Conservation (phyloP, 2,888 invertebrate species). For the Euproctis similis region DNA sequence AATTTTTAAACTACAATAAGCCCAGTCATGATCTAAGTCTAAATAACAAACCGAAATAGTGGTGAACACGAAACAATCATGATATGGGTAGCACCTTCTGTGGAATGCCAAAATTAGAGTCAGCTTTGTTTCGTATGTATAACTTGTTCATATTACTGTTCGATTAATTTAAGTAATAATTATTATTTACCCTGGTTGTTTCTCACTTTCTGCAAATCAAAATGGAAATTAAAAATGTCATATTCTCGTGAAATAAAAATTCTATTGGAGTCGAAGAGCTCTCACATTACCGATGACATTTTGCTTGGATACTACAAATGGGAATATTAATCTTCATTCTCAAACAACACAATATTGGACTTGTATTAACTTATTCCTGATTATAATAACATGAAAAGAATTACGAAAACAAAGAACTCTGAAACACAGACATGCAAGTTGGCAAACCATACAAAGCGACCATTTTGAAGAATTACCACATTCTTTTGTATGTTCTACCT, state of each 20-base stretch:
- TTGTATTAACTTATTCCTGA: constrained; percentile 34
- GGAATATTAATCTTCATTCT: constrained; percentile 32
- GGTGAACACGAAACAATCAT: constrained; percentile 51
- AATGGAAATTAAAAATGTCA: constrained; percentile 54
- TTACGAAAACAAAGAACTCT: constrained; percentile 72
- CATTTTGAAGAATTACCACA: constrained; percentile 85
- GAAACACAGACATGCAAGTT: constrained; percentile 76
- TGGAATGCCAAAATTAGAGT: constrained; percentile 73
- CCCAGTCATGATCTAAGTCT: constrained; percentile 7
- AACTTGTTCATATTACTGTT: constrained; percentile 13
- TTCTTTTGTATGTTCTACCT: constrained; percentile 76
- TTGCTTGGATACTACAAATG: constrained; percentile 50
- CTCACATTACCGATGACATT: constrained; percentile 76
- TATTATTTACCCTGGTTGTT: constrained; percentile 47
- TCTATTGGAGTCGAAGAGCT: constrained; percentile 56
- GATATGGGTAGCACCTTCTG: constrained; percentile 43
- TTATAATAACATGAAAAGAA: constrained; percentile 38
- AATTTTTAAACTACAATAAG: too few species aligned
- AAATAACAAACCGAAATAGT: constrained; percentile 29
- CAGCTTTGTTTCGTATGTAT: constrained; percentile 43
- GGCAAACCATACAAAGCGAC: constrained; percentile 80
- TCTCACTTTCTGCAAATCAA: constrained; percentile 48
- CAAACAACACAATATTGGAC: constrained; percentile 30
- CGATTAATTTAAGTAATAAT: constrained; percentile 16
- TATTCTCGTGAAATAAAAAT: constrained; percentile 63